Evolutionary conservation across 1,140 invertebrate genomes (phyloP), one percentile per base, ranked within the genome.

Genomic region (Venustaconcha ellipsiformis): DNA sequence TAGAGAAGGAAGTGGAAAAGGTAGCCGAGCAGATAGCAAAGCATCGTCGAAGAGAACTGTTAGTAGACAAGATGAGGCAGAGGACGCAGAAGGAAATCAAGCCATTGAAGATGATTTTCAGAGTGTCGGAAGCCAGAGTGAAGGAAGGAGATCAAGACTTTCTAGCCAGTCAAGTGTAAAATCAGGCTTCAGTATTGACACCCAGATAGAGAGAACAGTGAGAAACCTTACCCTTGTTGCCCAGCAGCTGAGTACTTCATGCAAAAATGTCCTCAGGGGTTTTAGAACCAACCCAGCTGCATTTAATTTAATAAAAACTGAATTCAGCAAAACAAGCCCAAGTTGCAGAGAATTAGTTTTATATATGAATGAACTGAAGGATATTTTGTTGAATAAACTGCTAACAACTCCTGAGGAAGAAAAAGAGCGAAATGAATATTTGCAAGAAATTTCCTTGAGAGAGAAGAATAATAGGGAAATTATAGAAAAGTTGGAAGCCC

Each of bases 381-480:
- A 89, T 63, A 86, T 89, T 58, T 70, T 89, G 18, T 80, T 88
- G 79, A 78, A 80, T 64, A 86, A 85, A 67, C 68, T 90, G 20
- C 76, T 90, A 57, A 89, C 87, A 66, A 89, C 87, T 15, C 89
- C 89, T 13, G 81, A 86, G 48, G 89, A 90, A 77, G 87, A 89
- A 68, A 80, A 80, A 68, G 89, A 90, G 67, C 78, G 86, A 70
- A 83, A 82, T 72, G 75, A 82, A 17, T 89, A 89, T 71, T 82
- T 90, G 11, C 78, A 81, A 58, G 82, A 88, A 66, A 83, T 89
- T 14, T 84, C 86, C 14, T 78, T 84, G 60, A 74, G 84, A 69
- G 87, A 89, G 62, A 77, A 84, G 66, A 80, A 88, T 14, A 89
- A 89, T 82, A 83, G 83, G 66, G 77, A 74, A 23, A 78, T 88